Conservation (phyloP, 1,140 invertebrate species). For the Zophobas atratus region DNA sequence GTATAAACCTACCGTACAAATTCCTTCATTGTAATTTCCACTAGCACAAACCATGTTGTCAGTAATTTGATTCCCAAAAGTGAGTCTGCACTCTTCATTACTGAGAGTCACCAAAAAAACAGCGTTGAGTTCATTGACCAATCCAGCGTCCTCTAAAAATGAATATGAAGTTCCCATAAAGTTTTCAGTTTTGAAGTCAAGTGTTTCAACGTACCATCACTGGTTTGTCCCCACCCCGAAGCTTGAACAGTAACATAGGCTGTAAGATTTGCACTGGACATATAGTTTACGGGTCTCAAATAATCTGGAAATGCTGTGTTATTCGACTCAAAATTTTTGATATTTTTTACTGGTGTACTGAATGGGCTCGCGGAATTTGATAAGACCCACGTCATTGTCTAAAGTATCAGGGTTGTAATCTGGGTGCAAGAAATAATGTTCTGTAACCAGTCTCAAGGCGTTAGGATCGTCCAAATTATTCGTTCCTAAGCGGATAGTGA, state of each 20-base stretch:
- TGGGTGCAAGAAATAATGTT: not conserved
- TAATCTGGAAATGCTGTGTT: too few species aligned
- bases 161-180: too few species aligned
- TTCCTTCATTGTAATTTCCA: not conserved
- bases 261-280: too few species aligned
- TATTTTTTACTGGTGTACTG: not conserved
- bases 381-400: not conserved
- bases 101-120: not conserved
- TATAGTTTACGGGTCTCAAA: too few species aligned
- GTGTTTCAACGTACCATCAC: too few species aligned
- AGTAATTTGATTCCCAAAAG: too few species aligned
- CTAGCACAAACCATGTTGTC: too few species aligned
- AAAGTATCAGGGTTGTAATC: not conserved
- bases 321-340: too few species aligned
- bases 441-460: not conserved
- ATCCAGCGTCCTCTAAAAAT: not conserved
- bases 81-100: not conserved
- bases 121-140: not conserved
- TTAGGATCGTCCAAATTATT: not conserved
- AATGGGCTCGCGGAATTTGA: not conserved
- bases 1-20: not conserved
- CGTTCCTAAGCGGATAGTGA: not conserved
- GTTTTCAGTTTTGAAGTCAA: too few species aligned
- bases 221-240: too few species aligned
- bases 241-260: too few species aligned